These are phyloP conservation scores for Trematomus bernacchii DNA, from an alignment of 2,797 vertebrate species.

Conservation along the genomic window DNA sequence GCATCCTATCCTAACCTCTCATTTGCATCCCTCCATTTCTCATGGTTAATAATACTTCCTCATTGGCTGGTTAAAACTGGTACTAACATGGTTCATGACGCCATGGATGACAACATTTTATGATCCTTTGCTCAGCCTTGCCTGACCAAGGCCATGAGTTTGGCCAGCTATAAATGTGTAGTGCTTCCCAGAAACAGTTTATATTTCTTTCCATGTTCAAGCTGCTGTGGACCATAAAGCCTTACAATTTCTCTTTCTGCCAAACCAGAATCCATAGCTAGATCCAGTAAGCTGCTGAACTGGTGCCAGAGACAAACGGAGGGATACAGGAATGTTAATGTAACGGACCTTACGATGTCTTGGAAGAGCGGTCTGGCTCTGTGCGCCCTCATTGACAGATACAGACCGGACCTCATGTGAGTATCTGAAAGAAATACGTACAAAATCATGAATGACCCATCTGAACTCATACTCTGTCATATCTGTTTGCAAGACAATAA, in stretches of 20 bases:
- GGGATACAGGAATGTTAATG: constrained; percentile 92
- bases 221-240: constrained; percentile 15
- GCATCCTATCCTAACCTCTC: constrained; percentile 57
- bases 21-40: constrained; percentile 45
- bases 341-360: constrained; percentile 95
- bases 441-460: too few relatives aligned
- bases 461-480: too few relatives aligned
- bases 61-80: constrained; percentile 41
- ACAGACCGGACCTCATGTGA: constrained; percentile 98
- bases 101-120: constrained; percentile 39
- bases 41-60: constrained; percentile 26
- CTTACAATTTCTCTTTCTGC: constrained; percentile 20
- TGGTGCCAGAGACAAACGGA: constrained; percentile 99
- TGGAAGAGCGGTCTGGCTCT: constrained; percentile 98
- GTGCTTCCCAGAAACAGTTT: constrained; percentile 32
- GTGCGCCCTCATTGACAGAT: constrained; percentile 96
- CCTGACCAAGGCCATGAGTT: constrained; percentile 39
- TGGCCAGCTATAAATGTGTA: constrained; percentile 37
- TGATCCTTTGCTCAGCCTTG: constrained; percentile 14
- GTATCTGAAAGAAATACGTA: constrained; percentile 61
- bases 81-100: constrained; percentile 64
- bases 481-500: too few relatives aligned
- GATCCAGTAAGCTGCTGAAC: constrained; percentile 95
- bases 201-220: constrained; percentile 17
- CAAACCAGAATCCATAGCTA: constrained; percentile 92